Percentiles rank a stretch among this genome's conserved stretches.
phyloP scores from a whole-genome alignment of 1,140 invertebrate genomes.

The Pollicipes pollicipes region DNA sequence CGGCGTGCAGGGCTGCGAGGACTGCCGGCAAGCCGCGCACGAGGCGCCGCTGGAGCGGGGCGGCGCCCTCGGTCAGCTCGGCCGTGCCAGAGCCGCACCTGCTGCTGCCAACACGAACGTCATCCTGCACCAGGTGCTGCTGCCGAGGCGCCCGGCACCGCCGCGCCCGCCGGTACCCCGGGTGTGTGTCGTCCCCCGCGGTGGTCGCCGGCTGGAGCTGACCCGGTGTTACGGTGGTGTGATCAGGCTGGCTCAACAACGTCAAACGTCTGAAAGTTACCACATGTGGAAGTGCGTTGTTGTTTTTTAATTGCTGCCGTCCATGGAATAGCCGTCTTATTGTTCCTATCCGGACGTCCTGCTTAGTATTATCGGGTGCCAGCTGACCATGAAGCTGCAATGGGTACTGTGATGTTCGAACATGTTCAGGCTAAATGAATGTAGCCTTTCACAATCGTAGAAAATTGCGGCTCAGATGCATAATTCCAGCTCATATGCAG shows the following conservation, averaged over 20 bases:
- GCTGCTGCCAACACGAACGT: conserved; percentile 80
- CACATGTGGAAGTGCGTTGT: too few relatives aligned
- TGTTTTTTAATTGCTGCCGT: too few relatives aligned
- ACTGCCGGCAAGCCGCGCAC: conserved; percentile 32
- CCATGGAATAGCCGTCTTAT: too few relatives aligned
- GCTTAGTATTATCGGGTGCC: too few relatives aligned
- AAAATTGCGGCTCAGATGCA: too few relatives aligned
- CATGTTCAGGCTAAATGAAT: too few relatives aligned
- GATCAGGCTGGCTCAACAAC: background rate
- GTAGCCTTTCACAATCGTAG: background rate
- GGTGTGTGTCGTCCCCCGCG: too few relatives aligned
- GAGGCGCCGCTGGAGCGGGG: conserved; percentile 34
- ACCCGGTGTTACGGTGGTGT: too few relatives aligned
- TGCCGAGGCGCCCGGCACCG: background rate
- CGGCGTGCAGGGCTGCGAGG: conserved; percentile 55
- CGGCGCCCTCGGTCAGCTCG: conserved; percentile 39
- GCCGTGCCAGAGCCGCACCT: conserved; percentile 53
- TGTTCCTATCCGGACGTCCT: too few relatives aligned
- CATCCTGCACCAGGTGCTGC: conserved; percentile 56
- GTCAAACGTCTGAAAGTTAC: background rate
- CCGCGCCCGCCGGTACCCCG: background rate
- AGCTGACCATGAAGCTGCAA: too few relatives aligned
- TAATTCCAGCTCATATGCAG: background rate
- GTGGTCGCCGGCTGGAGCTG: too few relatives aligned
- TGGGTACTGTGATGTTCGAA: too few relatives aligned